A percentile compares a stretch with the other conserved stretches of the same genome.
These are phyloP conservation scores for Sinocyclocheilus anshuiensis DNA, from an alignment of 2,113 vertebrate genomes.

Conservation along the genomic window DNA sequence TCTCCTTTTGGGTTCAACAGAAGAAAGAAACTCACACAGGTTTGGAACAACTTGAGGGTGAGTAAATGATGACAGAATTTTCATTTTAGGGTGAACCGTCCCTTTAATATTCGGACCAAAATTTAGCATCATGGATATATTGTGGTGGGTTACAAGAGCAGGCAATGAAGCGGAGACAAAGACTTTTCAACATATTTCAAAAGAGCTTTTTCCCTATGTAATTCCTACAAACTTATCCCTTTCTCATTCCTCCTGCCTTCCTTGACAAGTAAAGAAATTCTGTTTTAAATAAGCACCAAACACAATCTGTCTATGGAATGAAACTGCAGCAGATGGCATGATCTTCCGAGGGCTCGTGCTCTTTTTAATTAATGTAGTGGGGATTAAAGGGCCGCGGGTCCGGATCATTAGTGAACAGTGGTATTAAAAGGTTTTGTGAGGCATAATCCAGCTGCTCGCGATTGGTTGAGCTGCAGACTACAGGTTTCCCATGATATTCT, in stretches of 20 bases:
- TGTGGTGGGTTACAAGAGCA: neutral
- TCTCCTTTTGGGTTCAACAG: no score
- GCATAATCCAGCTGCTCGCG: slow-evolving; percentile 76
- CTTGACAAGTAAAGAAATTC: slow-evolving; percentile 15
- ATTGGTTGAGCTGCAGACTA: slow-evolving; percentile 71
- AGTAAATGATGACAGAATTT: no score
- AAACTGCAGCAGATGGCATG: slow-evolving; percentile 75
- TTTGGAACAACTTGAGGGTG: no score
- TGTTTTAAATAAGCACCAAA: slow-evolving; percentile 65
- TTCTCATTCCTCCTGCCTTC: slow-evolving; percentile 36
- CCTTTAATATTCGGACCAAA: neutral
- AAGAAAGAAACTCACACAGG: no score
- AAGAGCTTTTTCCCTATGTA: neutral
- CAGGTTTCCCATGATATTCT: slow-evolving; percentile 70
- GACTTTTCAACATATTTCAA: neutral
- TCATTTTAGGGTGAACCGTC: no score
- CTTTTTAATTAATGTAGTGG: slow-evolving; percentile 80
- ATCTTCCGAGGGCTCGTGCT: slow-evolving; percentile 75
- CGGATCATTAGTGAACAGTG: slow-evolving; percentile 80
- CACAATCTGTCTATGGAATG: slow-evolving; percentile 73
- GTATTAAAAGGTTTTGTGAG: slow-evolving; percentile 80
- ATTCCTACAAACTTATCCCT: neutral
- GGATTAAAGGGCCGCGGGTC: slow-evolving; percentile 78
- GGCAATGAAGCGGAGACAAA: no score
- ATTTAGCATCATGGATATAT: neutral